These are phyloP conservation scores for Cyanocitta stelleri DNA, from an alignment of 2,113 vertebrate species.

Conservation along the genomic window DNA sequence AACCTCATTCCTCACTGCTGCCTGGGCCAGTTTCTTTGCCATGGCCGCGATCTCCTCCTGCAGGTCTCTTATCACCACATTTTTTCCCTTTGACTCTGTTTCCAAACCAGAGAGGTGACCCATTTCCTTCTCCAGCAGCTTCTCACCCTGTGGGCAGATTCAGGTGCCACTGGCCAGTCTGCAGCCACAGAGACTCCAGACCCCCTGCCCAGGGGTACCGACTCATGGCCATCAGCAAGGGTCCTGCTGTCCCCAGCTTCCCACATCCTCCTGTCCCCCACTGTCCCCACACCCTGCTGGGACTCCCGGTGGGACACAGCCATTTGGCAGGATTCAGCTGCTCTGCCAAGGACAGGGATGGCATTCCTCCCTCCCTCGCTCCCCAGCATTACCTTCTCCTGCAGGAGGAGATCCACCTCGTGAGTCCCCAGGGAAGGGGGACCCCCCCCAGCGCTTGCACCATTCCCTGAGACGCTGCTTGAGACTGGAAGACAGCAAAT, in stretches of 20 bases:
- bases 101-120: constrained; percentile 43
- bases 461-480: not conserved
- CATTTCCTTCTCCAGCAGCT: constrained; percentile 58
- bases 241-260: not conserved
- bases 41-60: constrained; percentile 60
- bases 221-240: rapidly evolving
- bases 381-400: constrained; percentile 48
- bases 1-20: not conserved
- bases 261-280: not conserved
- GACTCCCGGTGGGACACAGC: not conserved
- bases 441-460: rapidly evolving
- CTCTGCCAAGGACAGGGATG: not conserved
- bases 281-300: not conserved
- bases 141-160: constrained; percentile 58
- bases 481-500: not conserved
- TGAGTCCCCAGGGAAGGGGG: not conserved
- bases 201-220: not conserved
- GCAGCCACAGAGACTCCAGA: rapidly evolving
- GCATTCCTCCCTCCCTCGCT: not conserved
- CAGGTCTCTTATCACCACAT: constrained; percentile 56
- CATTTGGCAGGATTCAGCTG: not conserved
- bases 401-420: not conserved
- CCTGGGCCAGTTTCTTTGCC: constrained; percentile 38
- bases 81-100: constrained; percentile 64
- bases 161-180: not conserved